A percentile compares a stretch with the other conserved stretches of the same genome.
Evolutionary conservation across 2,797 vertebrate genomes (phyloP).

Genomic region (Sebastolobus altivelis): DNA sequence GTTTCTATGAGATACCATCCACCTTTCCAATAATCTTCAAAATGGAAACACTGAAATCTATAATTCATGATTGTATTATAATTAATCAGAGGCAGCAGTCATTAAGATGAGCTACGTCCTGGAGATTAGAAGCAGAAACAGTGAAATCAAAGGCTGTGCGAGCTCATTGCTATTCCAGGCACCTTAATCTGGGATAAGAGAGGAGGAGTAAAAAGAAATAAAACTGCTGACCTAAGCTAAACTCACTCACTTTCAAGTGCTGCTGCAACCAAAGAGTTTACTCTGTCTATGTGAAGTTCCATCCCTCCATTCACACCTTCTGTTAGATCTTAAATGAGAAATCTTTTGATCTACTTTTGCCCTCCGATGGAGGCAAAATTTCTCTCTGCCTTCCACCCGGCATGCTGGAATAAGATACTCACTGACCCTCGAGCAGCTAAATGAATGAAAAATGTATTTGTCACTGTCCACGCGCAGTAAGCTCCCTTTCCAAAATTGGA

Average conservation of each 20-base stretch:
- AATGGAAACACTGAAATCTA: slow-evolving; percentile 40
- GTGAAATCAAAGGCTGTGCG: slow-evolving; percentile 52
- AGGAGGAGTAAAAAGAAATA: slow-evolving; percentile 11
- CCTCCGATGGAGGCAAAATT: neutral
- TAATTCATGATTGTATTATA: slow-evolving; percentile 47
- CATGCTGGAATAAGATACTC: slow-evolving; percentile 34
- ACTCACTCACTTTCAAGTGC: slow-evolving; percentile 50
- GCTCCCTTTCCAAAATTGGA: neutral
- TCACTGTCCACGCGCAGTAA: neutral
- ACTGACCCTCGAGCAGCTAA: neutral
- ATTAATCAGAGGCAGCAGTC: slow-evolving; percentile 41
- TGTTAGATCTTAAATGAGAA: slow-evolving; percentile 28
- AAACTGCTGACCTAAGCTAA: slow-evolving; percentile 37
- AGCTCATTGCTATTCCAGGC: slow-evolving; percentile 56
- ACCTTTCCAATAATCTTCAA: slow-evolving; percentile 30
- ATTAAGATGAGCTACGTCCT: slow-evolving; percentile 19
- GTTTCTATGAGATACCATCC: neutral
- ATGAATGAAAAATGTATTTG: neutral
- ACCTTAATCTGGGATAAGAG: slow-evolving; percentile 28
- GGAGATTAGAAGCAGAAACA: slow-evolving; percentile 41
- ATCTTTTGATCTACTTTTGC: slow-evolving; percentile 32
- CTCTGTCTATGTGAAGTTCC: neutral
- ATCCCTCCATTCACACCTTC: neutral
- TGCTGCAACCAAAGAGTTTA: slow-evolving; percentile 18
- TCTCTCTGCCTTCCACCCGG: slow-evolving; percentile 4